These are phyloP conservation scores for Gasterosteus nipponicus DNA, from an alignment of 2,113 vertebrate species.

Conservation along the genomic window DNA sequence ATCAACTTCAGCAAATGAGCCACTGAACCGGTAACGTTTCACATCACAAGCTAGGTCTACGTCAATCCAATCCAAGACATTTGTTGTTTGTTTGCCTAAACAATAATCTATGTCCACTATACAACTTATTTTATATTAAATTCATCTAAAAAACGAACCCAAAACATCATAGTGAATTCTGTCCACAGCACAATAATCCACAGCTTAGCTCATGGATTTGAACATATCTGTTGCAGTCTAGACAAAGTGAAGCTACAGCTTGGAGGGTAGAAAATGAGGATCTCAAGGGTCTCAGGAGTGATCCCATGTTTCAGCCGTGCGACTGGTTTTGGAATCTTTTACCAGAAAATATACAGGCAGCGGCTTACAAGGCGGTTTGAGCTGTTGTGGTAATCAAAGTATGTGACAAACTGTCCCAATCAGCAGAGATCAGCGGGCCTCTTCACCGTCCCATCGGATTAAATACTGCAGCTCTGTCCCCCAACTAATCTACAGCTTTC, in stretches of 20 bases:
- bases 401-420: conserved; percentile 4
- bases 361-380: not conserved
- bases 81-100: not conserved
- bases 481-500: conserved; percentile 4
- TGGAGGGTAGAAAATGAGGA: not conserved
- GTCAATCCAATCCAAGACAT: not conserved
- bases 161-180: not conserved
- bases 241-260: not conserved
- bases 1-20: conserved; percentile 41
- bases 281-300: not conserved
- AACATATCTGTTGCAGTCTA: not conserved
- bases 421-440: conserved; percentile 37
- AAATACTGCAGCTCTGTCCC: not conserved
- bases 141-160: not conserved
- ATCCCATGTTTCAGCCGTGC: not conserved
- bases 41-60: not conserved
- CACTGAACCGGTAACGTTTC: not conserved
- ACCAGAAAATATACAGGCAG: not conserved
- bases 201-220: not conserved
- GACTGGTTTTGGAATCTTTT: not conserved
- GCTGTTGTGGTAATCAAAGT: not conserved
- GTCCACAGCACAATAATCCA: conserved; percentile 1
- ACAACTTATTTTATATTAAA: not conserved
- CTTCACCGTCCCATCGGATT: conserved; percentile 20
- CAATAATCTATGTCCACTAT: not conserved